phyloP scores from a whole-genome alignment of 23 tunicate genomes.

The Clavelina lepadiformis region DNA sequence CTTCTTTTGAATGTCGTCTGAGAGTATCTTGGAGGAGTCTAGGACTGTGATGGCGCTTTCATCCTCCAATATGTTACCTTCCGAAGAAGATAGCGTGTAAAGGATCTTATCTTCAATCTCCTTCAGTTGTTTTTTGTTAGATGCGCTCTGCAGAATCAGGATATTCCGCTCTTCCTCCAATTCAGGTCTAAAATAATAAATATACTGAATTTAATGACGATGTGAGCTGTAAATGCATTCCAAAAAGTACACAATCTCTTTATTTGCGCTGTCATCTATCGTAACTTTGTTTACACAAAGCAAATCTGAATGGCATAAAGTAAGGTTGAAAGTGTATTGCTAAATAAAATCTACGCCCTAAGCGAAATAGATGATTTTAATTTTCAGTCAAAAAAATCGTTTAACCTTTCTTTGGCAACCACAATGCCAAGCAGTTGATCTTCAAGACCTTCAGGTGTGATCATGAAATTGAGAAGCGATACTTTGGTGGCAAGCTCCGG shows the following conservation, averaged over 20 bases:
- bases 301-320: too few relatives aligned
- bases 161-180: conserved; percentile 95
- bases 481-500: conserved; percentile 98
- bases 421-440: conserved; percentile 98
- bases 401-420: conserved; percentile 94
- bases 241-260: too few relatives aligned
- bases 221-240: too few relatives aligned
- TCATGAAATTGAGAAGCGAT: conserved; percentile 99
- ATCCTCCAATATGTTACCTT: conserved; percentile 98
- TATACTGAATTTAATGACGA: too few relatives aligned
- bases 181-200: conserved; percentile 74
- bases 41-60: conserved; percentile 90
- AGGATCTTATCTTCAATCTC: conserved; percentile 99
- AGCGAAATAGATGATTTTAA: too few relatives aligned
- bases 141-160: conserved; percentile 88
- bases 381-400: too few relatives aligned
- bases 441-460: conserved; percentile 97
- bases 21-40: conserved; percentile 92
- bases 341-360: too few relatives aligned
- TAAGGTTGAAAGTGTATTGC: too few relatives aligned
- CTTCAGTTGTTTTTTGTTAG: conserved; percentile 94
- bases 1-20: conserved; percentile 96
- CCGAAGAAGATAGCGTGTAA: conserved; percentile 94
- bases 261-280: too few relatives aligned
- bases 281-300: too few relatives aligned